These are phyloP conservation scores for Thamnophis elegans DNA, from an alignment of 2,797 vertebrate genomes.

Conservation along the genomic window DNA sequence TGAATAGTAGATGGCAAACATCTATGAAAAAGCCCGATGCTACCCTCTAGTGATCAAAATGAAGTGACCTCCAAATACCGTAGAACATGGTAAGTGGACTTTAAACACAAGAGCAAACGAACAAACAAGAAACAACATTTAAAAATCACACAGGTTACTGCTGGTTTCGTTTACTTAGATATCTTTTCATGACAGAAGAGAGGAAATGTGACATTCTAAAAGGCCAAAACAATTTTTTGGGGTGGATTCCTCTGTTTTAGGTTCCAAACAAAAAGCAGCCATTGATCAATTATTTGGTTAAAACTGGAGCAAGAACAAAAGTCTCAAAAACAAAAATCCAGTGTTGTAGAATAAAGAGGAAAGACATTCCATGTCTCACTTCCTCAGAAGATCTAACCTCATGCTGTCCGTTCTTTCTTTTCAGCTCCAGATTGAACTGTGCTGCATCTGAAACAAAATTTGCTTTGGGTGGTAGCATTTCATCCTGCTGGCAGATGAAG, in stretches of 20 bases:
- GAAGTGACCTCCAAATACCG: constrained; percentile 81
- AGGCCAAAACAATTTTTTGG: constrained; percentile 69
- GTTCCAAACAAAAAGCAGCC: constrained; percentile 73
- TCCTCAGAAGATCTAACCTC: background rate
- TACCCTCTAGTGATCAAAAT: constrained; percentile 80
- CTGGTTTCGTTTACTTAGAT: constrained; percentile 79
- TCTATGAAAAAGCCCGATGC: constrained; percentile 74
- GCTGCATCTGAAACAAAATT: background rate
- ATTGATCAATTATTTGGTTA: constrained; percentile 61
- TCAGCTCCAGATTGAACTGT: background rate
- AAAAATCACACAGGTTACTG: constrained; percentile 77
- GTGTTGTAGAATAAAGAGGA: background rate
- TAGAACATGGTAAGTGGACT: constrained; percentile 80
- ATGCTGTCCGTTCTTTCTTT: background rate
- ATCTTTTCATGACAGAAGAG: constrained; percentile 75
- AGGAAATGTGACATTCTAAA: constrained; percentile 66
- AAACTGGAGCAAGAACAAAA: constrained; percentile 32
- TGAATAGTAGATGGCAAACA: constrained; percentile 65
- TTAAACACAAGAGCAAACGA: constrained; percentile 78
- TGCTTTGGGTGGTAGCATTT: background rate
- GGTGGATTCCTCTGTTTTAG: constrained; percentile 64
- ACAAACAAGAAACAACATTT: constrained; percentile 71
- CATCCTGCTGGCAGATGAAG: background rate
- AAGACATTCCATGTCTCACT: too few species aligned
- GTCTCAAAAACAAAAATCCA: background rate